These are phyloP conservation scores for Samia ricini DNA, from an alignment of 1,140 invertebrate genomes.

Conservation along the genomic window DNA sequence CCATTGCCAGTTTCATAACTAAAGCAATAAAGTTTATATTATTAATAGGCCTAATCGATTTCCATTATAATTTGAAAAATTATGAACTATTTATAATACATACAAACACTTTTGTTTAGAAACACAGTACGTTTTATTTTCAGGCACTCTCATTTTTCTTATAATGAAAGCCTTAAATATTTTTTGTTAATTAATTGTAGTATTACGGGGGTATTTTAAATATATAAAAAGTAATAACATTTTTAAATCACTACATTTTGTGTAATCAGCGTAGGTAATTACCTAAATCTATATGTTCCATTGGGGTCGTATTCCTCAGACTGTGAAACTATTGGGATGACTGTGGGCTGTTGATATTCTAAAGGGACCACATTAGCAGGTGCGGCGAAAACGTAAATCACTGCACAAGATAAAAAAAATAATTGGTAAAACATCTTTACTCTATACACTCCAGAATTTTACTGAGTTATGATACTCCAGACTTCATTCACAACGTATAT, in stretches of 20 bases:
- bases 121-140: too few relatives aligned
- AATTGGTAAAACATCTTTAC: slow-evolving; percentile 54
- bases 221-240: too few relatives aligned
- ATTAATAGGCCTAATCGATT: too few relatives aligned
- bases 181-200: too few relatives aligned
- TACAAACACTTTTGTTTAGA: too few relatives aligned
- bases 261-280: slow-evolving; percentile 12
- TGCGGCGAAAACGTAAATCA: slow-evolving; percentile 30
- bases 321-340: slow-evolving; percentile 76
- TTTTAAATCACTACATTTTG: background rate
- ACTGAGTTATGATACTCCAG: slow-evolving; percentile 65
- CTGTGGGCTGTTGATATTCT: slow-evolving; percentile 55
- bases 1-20: slow-evolving; percentile 83
- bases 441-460: slow-evolving; percentile 49
- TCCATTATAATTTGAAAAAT: too few relatives aligned
- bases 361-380: slow-evolving; percentile 43
- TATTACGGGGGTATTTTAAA: too few relatives aligned
- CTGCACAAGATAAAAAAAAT: slow-evolving; percentile 35
- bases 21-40: slow-evolving; percentile 19
- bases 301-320: slow-evolving; percentile 75
- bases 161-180: too few relatives aligned
- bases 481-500: slow-evolving; percentile 70
- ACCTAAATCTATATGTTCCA: slow-evolving; percentile 78
- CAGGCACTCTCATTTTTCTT: too few relatives aligned
- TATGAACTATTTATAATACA: too few relatives aligned